Evolutionary conservation across 2,888 invertebrate genomes (phyloP).

Genomic region (Lucinisca nassula): DNA sequence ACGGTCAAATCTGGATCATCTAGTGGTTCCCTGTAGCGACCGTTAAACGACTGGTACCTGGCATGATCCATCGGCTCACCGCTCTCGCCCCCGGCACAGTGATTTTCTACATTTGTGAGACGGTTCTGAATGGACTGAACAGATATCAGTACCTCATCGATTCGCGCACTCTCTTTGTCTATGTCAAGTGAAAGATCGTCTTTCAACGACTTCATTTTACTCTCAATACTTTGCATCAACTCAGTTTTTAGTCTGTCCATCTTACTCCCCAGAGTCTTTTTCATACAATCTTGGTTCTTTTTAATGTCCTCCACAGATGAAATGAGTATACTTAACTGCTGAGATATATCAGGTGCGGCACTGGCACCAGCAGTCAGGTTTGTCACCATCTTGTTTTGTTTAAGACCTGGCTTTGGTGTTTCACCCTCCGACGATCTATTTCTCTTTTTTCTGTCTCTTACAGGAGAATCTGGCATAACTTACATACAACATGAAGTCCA

Average conservation of each 20-base stretch:
- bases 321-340: neutral
- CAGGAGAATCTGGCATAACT: neutral
- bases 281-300: neutral
- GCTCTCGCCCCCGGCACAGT: neutral
- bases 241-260: neutral
- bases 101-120: too few species aligned
- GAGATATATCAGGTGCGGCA: neutral
- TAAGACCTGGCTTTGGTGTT: too few species aligned
- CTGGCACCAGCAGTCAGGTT: neutral
- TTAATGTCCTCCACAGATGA: neutral
- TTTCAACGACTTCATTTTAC: neutral
- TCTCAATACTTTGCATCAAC: neutral
- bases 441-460: neutral
- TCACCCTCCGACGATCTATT: neutral
- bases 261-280: neutral
- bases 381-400: neutral
- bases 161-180: too few species aligned
- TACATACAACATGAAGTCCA: too few species aligned
- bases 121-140: too few species aligned
- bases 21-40: too few species aligned
- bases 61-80: neutral
- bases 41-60: neutral
- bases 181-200: too few species aligned
- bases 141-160: too few species aligned
- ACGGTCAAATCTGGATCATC: neutral